These are phyloP conservation scores for Carollia perspicillata DNA, from an alignment of 2,113 vertebrate species.

Conservation along the genomic window DNA sequence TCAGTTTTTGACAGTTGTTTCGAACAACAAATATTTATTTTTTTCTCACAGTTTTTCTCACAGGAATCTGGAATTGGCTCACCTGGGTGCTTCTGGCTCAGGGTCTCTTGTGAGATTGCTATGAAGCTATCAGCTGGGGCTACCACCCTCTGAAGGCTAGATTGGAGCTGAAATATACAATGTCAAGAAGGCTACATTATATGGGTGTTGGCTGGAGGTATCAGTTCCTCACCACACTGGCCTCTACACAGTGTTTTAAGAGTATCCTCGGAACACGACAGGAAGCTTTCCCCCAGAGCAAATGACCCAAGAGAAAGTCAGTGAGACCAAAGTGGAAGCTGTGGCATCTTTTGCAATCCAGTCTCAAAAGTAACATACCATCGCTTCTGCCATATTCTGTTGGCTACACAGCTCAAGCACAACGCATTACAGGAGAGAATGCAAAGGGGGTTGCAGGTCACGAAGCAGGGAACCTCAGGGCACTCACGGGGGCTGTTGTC, in stretches of 20 bases:
- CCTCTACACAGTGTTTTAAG: background rate
- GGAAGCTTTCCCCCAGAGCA: background rate
- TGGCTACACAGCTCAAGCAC: no score
- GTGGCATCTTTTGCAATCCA: background rate
- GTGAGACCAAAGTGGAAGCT: background rate
- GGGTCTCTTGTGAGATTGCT: background rate
- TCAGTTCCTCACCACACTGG: background rate
- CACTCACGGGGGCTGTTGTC: background rate
- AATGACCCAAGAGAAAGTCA: background rate
- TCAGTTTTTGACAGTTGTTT: background rate
- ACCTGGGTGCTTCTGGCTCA: background rate
- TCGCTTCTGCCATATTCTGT: background rate
- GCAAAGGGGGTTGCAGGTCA: background rate
- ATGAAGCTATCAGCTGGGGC: background rate
- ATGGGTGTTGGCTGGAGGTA: background rate
- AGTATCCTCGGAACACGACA: background rate
- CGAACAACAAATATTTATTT: background rate
- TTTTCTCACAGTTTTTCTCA: conserved; percentile 14
- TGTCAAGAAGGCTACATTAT: background rate
- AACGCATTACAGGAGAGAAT: background rate
- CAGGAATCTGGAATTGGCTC: background rate
- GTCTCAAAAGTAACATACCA: background rate
- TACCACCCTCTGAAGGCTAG: background rate
- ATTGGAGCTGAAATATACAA: background rate
- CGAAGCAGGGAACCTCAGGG: background rate